Percentiles rank a stretch among this genome's conserved stretches.
Evolutionary conservation across 2,797 vertebrate genomes (phyloP).

Genomic region (Gobio occitaniae): DNA sequence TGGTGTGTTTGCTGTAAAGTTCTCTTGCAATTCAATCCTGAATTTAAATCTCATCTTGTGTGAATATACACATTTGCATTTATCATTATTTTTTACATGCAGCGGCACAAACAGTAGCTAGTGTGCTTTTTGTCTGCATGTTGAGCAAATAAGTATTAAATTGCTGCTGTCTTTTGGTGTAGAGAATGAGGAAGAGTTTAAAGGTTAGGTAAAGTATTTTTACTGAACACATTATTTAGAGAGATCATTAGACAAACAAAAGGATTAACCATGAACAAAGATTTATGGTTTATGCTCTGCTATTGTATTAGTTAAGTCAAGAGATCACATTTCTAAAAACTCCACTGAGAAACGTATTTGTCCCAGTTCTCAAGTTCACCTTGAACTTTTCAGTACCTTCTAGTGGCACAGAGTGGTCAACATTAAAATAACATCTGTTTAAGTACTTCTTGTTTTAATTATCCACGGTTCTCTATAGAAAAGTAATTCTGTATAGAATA

Average conservation of each 20-base stretch:
- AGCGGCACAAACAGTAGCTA: neutral
- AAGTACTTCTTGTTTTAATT: neutral
- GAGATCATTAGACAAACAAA: neutral
- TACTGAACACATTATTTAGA: neutral
- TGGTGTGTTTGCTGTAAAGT: neutral
- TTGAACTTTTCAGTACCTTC: neutral
- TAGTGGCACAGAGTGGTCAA: neutral
- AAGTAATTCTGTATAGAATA: too few relatives aligned
- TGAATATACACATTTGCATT: neutral
- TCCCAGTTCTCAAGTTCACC: neutral
- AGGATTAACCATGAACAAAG: neutral
- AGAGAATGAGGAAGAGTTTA: constrained; percentile 3
- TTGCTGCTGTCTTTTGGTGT: neutral
- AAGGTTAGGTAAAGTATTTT: neutral
- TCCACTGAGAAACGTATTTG: neutral
- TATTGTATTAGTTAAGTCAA: neutral
- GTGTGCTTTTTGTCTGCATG: neutral
- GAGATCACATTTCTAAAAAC: neutral
- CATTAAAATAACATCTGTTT: neutral
- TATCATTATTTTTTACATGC: neutral
- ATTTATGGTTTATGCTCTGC: neutral
- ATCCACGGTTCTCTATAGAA: neutral
- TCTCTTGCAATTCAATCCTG: neutral
- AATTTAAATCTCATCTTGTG: neutral
- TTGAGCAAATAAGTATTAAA: neutral